Conservation (phyloP, 2,797 vertebrate genomes). For the Tapirus indicus region DNA sequence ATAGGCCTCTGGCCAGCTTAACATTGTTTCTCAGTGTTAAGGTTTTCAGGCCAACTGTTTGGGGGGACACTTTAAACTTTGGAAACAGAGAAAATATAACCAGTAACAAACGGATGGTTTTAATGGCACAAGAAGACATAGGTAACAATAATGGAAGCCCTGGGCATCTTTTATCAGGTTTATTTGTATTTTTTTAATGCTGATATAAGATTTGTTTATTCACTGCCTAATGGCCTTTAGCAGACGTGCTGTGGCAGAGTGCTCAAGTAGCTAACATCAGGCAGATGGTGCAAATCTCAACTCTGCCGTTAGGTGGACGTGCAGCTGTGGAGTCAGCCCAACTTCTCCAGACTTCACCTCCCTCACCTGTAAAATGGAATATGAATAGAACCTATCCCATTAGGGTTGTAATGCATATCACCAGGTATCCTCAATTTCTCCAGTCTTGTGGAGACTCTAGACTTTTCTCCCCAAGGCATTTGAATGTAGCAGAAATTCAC, state of each 20-base stretch:
- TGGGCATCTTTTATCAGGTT: neutral
- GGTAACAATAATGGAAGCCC: neutral
- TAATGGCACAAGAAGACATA: neutral
- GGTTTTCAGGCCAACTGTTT: neutral
- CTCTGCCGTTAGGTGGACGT: neutral
- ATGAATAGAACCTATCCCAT: neutral
- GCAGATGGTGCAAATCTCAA: neutral
- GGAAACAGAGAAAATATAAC: neutral
- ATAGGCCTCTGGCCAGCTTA: neutral
- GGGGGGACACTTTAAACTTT: neutral
- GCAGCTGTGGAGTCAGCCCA: neutral
- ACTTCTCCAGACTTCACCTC: neutral
- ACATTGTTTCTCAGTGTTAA: neutral
- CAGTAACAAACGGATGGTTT: neutral
- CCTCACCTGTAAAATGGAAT: neutral
- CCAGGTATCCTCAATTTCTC: neutral
- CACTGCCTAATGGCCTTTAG: neutral
- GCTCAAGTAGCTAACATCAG: neutral
- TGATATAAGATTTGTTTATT: neutral
- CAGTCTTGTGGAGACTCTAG: neutral
- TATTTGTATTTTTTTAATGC: neutral
- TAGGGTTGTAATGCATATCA: neutral
- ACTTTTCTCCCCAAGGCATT: fast-evolving
- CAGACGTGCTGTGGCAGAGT: neutral
- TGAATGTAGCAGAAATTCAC: neutral